A percentile compares a stretch with the other conserved stretches of the same genome.
phyloP scores from a whole-genome alignment of 2,797 vertebrate species.

The Ctenopoma multispine region DNA sequence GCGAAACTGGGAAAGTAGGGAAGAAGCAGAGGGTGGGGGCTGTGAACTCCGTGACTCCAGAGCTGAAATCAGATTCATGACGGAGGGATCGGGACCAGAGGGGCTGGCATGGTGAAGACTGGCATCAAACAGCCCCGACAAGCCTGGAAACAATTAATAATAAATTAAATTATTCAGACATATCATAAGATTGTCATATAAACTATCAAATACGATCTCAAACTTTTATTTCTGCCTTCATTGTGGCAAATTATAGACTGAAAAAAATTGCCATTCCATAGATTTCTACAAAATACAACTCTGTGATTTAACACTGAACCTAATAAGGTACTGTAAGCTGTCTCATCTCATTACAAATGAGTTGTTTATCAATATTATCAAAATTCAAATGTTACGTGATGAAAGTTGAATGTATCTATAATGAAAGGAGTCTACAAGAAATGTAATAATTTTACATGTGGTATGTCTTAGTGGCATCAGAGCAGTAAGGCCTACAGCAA shows the following conservation, averaged over 20 bases:
- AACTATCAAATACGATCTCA: background rate
- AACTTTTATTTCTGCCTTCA: background rate
- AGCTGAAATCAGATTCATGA: conserved; percentile 96
- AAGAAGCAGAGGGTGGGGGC: conserved; percentile 91
- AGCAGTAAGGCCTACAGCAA: background rate
- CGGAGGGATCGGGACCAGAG: conserved; percentile 89
- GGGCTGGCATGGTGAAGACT: conserved; percentile 90
- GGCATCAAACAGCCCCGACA: conserved; percentile 92
- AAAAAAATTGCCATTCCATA: background rate
- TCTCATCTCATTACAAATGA: no score
- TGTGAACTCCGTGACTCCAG: conserved; percentile 93
- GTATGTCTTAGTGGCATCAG: background rate
- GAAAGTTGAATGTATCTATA: background rate
- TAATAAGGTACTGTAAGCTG: background rate
- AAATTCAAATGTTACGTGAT: background rate
- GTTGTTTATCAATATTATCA: background rate
- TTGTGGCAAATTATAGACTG: background rate
- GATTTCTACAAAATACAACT: background rate
- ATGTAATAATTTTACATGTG: background rate
- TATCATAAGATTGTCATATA: conserved; percentile 1
- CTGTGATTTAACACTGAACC: no score
- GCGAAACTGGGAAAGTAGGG: conserved; percentile 93
- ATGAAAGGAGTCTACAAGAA: background rate
- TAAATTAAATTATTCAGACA: conserved; percentile 4
- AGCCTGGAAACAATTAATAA: conserved; percentile 78